Percentiles rank a stretch among this genome's conserved stretches.
Evolutionary conservation across 1,140 invertebrate genomes (phyloP).

Genomic region (Atta cephalotes): DNA sequence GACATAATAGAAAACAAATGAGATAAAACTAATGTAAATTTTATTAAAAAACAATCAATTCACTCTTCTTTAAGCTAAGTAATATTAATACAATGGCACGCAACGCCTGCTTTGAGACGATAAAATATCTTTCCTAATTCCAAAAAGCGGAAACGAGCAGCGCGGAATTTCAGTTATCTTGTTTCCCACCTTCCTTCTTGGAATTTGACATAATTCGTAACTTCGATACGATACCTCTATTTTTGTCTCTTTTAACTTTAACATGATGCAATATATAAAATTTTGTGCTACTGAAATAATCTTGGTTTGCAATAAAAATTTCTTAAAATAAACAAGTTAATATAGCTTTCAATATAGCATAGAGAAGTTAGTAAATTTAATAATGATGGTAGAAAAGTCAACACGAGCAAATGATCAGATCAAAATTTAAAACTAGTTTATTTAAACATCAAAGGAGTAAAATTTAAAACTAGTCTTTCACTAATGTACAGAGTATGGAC

Average conservation of each 20-base stretch:
- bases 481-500: no score
- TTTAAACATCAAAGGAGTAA: no score
- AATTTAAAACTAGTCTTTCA: no score
- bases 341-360: not conserved
- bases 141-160: constrained; percentile 31
- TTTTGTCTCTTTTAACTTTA: constrained; percentile 14
- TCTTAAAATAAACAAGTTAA: not conserved
- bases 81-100: constrained; percentile 19
- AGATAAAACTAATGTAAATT: constrained; percentile 9
- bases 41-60: constrained; percentile 2
- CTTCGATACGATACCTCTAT: constrained; percentile 1
- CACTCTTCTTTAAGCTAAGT: constrained; percentile 24
- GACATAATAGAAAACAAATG: not conserved
- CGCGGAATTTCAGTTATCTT: constrained; percentile 42
- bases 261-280: not conserved
- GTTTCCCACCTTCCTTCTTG: constrained; percentile 31
- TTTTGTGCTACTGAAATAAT: not conserved
- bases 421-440: no score
- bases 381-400: no score
- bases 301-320: not conserved
- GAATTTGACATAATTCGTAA: constrained; percentile 45
- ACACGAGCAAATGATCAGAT: no score
- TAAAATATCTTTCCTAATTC: constrained; percentile 31
- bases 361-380: not conserved
- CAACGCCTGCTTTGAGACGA: constrained; percentile 25